Evolutionary conservation across 2,797 vertebrate genomes (phyloP), one percentile per base, ranked within the genome.

Genomic region (Notolepis coatsorum): DNA sequence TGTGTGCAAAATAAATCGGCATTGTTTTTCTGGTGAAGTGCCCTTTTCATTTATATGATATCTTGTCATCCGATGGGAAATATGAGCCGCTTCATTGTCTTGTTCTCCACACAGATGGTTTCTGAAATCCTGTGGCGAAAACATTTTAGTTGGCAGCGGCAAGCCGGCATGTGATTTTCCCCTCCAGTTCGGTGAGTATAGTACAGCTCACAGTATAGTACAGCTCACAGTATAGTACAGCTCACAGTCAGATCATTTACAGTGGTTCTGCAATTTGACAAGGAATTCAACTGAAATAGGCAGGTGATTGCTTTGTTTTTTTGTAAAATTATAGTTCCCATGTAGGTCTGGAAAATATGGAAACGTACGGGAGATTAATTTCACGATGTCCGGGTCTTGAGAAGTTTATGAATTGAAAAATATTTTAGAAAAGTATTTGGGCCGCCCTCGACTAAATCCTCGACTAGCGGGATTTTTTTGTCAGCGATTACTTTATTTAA

Each of bases 61-160:
- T 46, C 9, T 25, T 9, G 10, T 20, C 42, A 24, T 20, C 20
- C 18, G 6, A 45, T 7, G 6, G 35, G 35, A 38, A 10, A 8
- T 13, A 41, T 13, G 38, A 41, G 38, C 38, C 3, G 12, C 38
- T 41, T 15, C 13, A 25, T 33, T 48, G n/a, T 47, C 9, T 43
- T 61, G 4, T 7, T 8, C 42, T 70, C 3, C 56, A 47, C 20
- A 42, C 74, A 93, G 91, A 59, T 93, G 91, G 89, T 91, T 93
- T 71, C 79, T 92, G 4, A 93, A 91, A 77, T 88, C 90, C 0
- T 89, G 81, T 55, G 27, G 80, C 38, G 91, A 92, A 52, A 87
- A 45, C 65, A 64, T 90, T 57, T 77, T 92, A 65, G 63, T 93
- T 8, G 88, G 91, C 7, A 75, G 80, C 50, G 86, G 86, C 2